phyloP scores from a whole-genome alignment of 2,113 vertebrate species.

The Orycteropus afer region DNA sequence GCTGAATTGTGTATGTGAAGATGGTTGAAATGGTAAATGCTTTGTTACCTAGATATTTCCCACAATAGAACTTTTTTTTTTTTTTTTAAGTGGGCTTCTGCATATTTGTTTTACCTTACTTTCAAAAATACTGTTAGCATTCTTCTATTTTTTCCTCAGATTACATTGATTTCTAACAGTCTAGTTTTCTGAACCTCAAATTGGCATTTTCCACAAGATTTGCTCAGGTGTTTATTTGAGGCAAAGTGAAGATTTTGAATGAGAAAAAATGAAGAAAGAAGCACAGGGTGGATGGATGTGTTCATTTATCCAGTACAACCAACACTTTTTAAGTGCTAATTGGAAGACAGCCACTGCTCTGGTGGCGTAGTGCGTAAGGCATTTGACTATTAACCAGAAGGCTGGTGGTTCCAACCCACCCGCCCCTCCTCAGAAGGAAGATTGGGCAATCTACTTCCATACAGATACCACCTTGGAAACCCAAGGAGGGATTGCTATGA shows the following conservation, averaged over 20 bases:
- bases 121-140: not conserved
- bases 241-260: not conserved
- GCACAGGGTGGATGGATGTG: not conserved
- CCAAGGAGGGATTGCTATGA: no score
- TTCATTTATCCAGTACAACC: not conserved
- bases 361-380: no score
- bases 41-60: not conserved
- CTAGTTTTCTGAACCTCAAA: not conserved
- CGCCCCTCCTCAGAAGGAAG: no score
- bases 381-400: no score
- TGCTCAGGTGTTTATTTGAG: not conserved
- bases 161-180: not conserved
- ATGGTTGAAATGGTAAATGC: not conserved
- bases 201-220: not conserved
- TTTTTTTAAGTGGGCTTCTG: not conserved
- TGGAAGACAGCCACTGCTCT: not conserved
- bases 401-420: no score
- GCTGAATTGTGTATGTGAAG: not conserved
- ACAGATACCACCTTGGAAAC: no score
- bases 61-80: not conserved
- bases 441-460: no score
- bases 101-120: not conserved
- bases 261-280: not conserved
- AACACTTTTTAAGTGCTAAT: not conserved
- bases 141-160: not conserved